Evolutionary conservation across 2,113 vertebrate genomes (phyloP).

Genomic region (Mastomys coucha): DNA sequence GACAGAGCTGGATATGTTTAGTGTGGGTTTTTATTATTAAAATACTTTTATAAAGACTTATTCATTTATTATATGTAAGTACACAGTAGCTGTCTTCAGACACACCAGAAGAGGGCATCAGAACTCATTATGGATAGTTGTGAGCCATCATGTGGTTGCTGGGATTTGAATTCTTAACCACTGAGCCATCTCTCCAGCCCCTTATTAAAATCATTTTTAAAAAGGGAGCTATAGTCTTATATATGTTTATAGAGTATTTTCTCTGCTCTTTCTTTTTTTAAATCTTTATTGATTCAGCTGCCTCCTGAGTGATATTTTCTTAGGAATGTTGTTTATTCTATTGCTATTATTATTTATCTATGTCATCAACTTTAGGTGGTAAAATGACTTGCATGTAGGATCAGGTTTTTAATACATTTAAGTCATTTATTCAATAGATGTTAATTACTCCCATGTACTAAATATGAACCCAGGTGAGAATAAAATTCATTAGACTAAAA

Average conservation of each 20-base stretch:
- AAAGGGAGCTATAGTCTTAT: background rate
- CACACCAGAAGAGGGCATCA: too few relatives aligned
- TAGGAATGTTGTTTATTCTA: background rate
- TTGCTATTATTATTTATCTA: background rate
- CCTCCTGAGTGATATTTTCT: background rate
- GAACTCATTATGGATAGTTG: too few relatives aligned
- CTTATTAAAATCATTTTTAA: background rate
- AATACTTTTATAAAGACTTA: background rate
- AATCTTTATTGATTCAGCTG: background rate
- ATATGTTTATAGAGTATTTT: background rate
- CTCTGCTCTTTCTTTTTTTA: background rate
- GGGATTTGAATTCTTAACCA: too few relatives aligned
- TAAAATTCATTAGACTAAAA: background rate
- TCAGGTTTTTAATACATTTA: background rate
- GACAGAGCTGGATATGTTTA: background rate
- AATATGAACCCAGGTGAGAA: fast-evolving
- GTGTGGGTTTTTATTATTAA: background rate
- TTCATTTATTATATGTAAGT: too few relatives aligned
- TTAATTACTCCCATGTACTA: background rate
- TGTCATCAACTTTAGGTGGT: background rate
- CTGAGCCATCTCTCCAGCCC: too few relatives aligned
- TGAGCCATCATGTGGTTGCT: too few relatives aligned
- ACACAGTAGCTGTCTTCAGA: too few relatives aligned
- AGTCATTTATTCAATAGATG: background rate
- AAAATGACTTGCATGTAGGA: background rate